A percentile compares a stretch with the other conserved stretches of the same genome.
Conservation (phyloP, 2,888 invertebrate genomes). For the Camponotus fellah region DNA sequence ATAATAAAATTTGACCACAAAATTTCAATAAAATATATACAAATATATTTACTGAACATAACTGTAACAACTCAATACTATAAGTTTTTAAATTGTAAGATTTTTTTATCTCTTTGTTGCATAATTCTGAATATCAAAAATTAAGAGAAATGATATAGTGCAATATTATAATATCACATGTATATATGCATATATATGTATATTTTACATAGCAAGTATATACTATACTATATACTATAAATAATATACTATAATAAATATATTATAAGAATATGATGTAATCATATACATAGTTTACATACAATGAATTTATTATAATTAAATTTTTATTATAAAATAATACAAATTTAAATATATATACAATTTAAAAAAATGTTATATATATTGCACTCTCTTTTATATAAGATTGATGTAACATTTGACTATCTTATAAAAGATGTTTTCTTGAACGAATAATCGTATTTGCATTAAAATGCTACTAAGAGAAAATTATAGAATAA, state of each 20-base stretch:
- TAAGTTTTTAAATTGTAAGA: neutral
- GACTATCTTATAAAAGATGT: constrained; percentile 4
- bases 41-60: neutral
- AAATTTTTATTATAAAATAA: constrained; percentile 16
- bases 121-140: constrained; percentile 11
- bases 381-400: neutral
- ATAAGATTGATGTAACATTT: neutral
- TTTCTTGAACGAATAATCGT: neutral
- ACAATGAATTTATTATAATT: neutral
- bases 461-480: neutral
- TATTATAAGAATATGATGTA: neutral
- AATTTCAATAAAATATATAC: neutral
- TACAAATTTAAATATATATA: constrained; percentile 25
- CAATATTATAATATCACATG: neutral
- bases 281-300: constrained; percentile 17
- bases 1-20: neutral
- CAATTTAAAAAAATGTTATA: constrained; percentile 3
- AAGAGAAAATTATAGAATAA: neutral
- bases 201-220: neutral
- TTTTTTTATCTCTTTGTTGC: neutral
- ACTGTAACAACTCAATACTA: neutral
- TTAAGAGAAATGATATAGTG: neutral
- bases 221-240: neutral
- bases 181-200: neutral
- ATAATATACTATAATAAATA: neutral